phyloP scores from a whole-genome alignment of 2,888 invertebrate species.

The Chydorus sphaericus region DNA sequence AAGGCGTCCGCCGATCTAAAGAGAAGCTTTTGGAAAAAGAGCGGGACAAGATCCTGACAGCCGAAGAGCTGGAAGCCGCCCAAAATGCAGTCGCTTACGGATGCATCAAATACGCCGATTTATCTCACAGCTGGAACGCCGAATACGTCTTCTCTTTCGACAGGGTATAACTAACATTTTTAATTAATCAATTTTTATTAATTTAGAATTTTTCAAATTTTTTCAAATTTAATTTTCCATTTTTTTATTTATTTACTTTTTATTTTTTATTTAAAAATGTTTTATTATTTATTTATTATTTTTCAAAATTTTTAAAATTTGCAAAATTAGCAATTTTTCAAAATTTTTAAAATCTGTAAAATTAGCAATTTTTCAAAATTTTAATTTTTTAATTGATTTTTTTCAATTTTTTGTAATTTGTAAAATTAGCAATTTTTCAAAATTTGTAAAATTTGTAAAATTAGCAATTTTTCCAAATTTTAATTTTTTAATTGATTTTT shows the following conservation, averaged over 20 bases:
- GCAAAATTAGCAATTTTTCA: no score
- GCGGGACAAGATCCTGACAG: slow-evolving; percentile 62
- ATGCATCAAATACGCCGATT: slow-evolving; percentile 95
- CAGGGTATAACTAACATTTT: slow-evolving; percentile 36
- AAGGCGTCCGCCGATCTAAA: slow-evolving; percentile 66
- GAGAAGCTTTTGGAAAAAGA: slow-evolving; percentile 77
- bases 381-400: neutral
- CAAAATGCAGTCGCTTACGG: slow-evolving; percentile 91
- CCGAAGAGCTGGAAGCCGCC: slow-evolving; percentile 64
- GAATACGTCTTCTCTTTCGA: slow-evolving; percentile 98
- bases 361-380: slow-evolving; percentile 14
- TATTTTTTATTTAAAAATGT: slow-evolving; percentile 11
- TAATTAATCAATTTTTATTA: neutral
- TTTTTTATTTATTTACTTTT: neutral
- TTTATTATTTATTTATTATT: neutral
- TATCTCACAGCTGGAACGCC: slow-evolving; percentile 78
- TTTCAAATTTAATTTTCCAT: slow-evolving; percentile 10
- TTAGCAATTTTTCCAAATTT: slow-evolving; percentile 2
- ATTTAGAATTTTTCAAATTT: neutral
- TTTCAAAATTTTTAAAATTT: neutral
- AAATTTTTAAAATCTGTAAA: neutral
- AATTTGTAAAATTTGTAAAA: neutral
- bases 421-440: no score
- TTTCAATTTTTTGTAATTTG: neutral
- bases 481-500: slow-evolving; percentile 7